Conservation (phyloP, 2,888 invertebrate species). For the Torymus texanus region DNA sequence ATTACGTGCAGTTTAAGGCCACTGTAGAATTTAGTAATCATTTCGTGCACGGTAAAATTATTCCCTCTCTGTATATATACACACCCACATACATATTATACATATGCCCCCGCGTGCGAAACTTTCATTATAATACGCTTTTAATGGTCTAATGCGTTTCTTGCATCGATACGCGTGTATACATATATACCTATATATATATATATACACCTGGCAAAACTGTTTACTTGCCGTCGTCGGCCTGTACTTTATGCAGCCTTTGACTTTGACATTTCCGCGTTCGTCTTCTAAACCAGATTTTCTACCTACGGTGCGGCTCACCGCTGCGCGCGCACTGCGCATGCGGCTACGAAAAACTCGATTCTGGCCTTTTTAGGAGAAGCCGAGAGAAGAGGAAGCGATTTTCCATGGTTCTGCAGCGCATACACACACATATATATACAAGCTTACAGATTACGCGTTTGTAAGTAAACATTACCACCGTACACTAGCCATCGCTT, state of each 20-base stretch:
- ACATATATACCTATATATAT: too few species aligned
- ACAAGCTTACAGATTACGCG: conserved; percentile 18
- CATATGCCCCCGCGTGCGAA: background rate
- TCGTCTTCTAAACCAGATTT: conserved; percentile 38
- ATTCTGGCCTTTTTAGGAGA: conserved; percentile 13
- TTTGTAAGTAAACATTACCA: background rate
- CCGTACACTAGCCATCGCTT: conserved; percentile 7
- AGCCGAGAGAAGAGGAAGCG: background rate
- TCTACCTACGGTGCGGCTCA: conserved; percentile 7
- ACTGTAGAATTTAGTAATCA: conserved; percentile 32
- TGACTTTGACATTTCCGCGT: conserved; percentile 16
- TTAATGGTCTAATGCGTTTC: conserved; percentile 12
- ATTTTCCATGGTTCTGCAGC: conserved; percentile 29
- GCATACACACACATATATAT: too few species aligned
- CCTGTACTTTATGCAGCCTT: background rate
- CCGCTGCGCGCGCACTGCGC: too few species aligned
- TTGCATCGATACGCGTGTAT: too few species aligned
- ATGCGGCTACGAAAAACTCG: conserved; percentile 33
- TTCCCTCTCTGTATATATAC: too few species aligned
- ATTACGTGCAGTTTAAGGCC: conserved; percentile 38
- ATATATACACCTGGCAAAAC: too few species aligned
- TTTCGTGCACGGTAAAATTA: background rate
- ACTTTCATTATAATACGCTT: conserved; percentile 27
- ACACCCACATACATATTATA: background rate
- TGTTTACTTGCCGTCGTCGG: background rate